Percentiles rank a stretch among this genome's conserved stretches.
phyloP scores from a whole-genome alignment of 2,113 vertebrate genomes.

The Ceyx margarethae region DNA sequence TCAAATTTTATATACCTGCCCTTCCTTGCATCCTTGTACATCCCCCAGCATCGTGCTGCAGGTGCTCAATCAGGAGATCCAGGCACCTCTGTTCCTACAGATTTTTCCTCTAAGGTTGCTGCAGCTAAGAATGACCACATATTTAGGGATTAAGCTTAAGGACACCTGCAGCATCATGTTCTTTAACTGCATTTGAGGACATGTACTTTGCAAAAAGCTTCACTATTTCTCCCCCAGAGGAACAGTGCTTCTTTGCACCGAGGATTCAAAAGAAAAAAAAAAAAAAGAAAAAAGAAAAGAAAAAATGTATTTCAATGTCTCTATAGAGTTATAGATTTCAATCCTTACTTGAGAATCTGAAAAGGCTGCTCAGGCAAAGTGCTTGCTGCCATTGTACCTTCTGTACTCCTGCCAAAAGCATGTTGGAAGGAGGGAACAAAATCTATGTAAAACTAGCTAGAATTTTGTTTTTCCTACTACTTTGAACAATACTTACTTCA shows the following conservation, averaged over 20 bases:
- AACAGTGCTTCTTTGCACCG: neutral
- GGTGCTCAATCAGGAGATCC: neutral
- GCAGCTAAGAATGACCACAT: neutral
- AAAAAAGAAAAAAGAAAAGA: neutral
- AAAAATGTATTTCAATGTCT: neutral
- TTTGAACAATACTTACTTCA: neutral
- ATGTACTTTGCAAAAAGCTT: neutral
- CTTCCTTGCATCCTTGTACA: neutral
- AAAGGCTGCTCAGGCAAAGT: neutral
- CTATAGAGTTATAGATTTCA: neutral
- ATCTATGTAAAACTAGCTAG: neutral
- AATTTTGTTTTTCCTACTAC: neutral
- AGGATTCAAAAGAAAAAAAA: neutral
- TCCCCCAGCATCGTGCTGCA: neutral
- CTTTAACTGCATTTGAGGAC: neutral
- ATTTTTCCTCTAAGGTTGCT: neutral
- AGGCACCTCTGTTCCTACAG: neutral
- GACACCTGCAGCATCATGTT: neutral
- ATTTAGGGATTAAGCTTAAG: neutral
- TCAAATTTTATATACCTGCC: neutral
- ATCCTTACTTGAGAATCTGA: neutral
- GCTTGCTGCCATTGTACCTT: neutral
- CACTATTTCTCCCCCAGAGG: neutral
- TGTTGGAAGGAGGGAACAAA: neutral
- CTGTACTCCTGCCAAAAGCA: neutral